Base-by-base conservation (phyloP, 2,797 vertebrate genomes). In the Pipistrellus pipistrellus region DNA sequence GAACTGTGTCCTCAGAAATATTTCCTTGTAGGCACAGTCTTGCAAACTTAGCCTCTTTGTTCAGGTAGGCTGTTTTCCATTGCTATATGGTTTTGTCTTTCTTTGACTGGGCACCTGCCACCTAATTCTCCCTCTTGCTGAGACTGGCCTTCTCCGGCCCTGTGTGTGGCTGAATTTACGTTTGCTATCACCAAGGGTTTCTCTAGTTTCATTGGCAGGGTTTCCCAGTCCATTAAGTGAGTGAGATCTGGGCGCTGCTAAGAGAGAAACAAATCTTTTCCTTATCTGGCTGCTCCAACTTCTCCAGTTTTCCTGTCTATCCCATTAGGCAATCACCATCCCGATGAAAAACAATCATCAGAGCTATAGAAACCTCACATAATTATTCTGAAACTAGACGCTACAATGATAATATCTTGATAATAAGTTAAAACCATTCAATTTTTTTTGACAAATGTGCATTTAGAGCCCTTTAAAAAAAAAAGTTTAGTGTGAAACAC, bases 201-300 rank as follows among this genome's bases (percentile, higher is more conserved):
- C 96, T 95, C 95, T n/a, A 30, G 15, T 95, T 96, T 95, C 96
- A 20, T 73, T 73, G 64, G 90, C 96, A 93, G 68, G 46, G 44
- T 77, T 55, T 91, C 90, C 41, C 30, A 41, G 69, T 96, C 82
- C 91, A 97, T 96, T 92, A 96, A 94, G 57, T 27, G 32, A 71
- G 77, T 8, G 68, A 91, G 86, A 93, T 81, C 82, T 91, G 72
- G 93, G 88, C 85, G 41, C 73, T 85, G 75, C 78, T 80, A 64
- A 57, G 90, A 94, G 73, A 96, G 81, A 95, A 93, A 94, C 53
- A 87, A 89, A 88, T 95, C 87, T 90, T 95, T 80, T 95, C 55
- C 62, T 95, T 89, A 94, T 92, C 94, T 91, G 84, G 59, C 32
- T 86, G 75, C 44, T 96, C 80, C 72, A 10, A 62, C 55, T 93